phyloP scores from a whole-genome alignment of 2,888 invertebrate species.

The Argynnis bischoffii region DNA sequence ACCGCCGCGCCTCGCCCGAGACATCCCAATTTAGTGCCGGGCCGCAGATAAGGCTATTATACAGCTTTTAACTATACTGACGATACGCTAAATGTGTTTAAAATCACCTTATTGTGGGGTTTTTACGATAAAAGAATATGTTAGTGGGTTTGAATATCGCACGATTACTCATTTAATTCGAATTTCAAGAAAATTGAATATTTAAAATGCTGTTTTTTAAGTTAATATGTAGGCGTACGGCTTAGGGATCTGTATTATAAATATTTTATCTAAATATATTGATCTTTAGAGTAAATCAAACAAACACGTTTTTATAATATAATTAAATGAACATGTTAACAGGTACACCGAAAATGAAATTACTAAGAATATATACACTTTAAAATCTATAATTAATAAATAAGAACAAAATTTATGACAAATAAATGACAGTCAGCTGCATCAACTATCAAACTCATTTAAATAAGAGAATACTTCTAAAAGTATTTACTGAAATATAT shows the following conservation, averaged over 20 bases:
- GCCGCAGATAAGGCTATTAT: slow-evolving; percentile 80
- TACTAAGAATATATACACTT: too few species aligned
- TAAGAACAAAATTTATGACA: too few species aligned
- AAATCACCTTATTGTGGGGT: slow-evolving; percentile 69
- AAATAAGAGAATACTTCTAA: too few species aligned
- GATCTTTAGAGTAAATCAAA: too few species aligned
- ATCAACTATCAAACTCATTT: too few species aligned
- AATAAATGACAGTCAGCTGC: too few species aligned
- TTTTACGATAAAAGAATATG: slow-evolving; percentile 56
- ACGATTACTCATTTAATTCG: slow-evolving; percentile 44
- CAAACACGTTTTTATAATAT: too few species aligned
- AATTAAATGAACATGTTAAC: too few species aligned
- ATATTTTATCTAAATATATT: not conserved
- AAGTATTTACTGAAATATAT: too few species aligned
- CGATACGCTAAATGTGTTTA: slow-evolving; percentile 79
- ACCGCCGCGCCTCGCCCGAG: slow-evolving; percentile 69
- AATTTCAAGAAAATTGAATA: slow-evolving; percentile 30
- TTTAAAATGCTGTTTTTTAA: slow-evolving; percentile 5
- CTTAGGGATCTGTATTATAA: not conserved
- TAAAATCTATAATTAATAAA: too few species aligned
- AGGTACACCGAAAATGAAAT: too few species aligned
- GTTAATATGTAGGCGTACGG: slow-evolving; percentile 21
- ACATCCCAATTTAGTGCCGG: slow-evolving; percentile 82
- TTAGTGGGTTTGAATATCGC: slow-evolving; percentile 45
- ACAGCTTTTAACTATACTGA: slow-evolving; percentile 81